Percentiles rank a stretch among this genome's conserved stretches.
Conservation (phyloP, 2,888 invertebrate species). For the Aproaerema taeniolella region DNA sequence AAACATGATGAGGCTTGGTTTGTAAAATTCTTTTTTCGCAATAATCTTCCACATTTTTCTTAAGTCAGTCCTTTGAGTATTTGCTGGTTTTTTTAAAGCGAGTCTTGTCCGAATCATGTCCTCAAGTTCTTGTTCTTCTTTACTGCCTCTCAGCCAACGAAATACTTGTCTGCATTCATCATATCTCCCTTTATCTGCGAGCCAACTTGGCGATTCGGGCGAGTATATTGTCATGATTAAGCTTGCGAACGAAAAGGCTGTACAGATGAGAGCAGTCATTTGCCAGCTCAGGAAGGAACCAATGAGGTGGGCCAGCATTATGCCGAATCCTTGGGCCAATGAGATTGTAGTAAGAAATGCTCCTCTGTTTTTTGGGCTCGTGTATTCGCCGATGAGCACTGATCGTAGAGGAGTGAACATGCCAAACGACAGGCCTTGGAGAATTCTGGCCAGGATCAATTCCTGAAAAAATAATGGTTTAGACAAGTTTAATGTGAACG, state of each 20-base stretch:
- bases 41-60: slow-evolving; percentile 29
- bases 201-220: slow-evolving; percentile 82
- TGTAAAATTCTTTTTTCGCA: slow-evolving; percentile 65
- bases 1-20: slow-evolving; percentile 76
- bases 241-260: slow-evolving; percentile 57
- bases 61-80: slow-evolving; percentile 21
- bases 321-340: slow-evolving; percentile 76
- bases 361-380: slow-evolving; percentile 78
- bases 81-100: slow-evolving; percentile 8
- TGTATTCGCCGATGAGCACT: slow-evolving; percentile 73
- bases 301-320: slow-evolving; percentile 77
- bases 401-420: slow-evolving; percentile 64
- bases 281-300: slow-evolving; percentile 79
- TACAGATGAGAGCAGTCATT: slow-evolving; percentile 64
- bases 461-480: slow-evolving; percentile 9
- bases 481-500: neutral
- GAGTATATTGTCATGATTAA: slow-evolving; percentile 49
- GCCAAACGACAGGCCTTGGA: slow-evolving; percentile 65
- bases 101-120: slow-evolving; percentile 45
- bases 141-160: slow-evolving; percentile 74
- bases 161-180: slow-evolving; percentile 75
- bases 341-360: slow-evolving; percentile 77
- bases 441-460: slow-evolving; percentile 9
- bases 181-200: slow-evolving; percentile 70
- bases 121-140: slow-evolving; percentile 53